Conservation (phyloP, 2,113 vertebrate species). For the Psittacara wagleri region DNA sequence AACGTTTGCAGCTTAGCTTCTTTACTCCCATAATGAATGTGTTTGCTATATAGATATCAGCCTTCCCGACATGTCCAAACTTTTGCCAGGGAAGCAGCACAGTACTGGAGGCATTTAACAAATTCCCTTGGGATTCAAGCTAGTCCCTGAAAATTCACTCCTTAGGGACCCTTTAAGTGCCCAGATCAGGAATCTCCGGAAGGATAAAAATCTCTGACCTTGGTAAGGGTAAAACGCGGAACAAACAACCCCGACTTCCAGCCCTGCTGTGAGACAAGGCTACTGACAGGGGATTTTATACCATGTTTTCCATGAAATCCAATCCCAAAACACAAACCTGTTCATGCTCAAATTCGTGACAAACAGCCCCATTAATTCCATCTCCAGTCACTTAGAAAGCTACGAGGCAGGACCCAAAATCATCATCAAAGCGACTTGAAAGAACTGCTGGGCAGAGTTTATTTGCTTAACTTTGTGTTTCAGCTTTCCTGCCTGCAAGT, state of each 20-base stretch:
- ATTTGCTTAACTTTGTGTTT: neutral
- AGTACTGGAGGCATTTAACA: neutral
- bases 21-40: neutral
- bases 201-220: slow-evolving; percentile 20
- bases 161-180: neutral
- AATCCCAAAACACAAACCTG: neutral
- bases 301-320: neutral
- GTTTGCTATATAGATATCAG: neutral
- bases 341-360: neutral
- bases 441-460: neutral
- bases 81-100: accelerated
- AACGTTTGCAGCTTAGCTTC: neutral
- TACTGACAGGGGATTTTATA: neutral
- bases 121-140: neutral
- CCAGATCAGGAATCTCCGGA: neutral
- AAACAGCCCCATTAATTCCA: neutral
- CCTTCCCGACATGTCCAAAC: neutral
- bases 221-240: neutral
- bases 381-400: neutral
- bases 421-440: neutral
- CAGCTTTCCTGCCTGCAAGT: neutral
- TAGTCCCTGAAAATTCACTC: neutral
- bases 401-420: neutral
- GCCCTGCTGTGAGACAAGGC: neutral
- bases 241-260: neutral